A percentile compares a stretch with the other conserved stretches of the same genome.
These are phyloP conservation scores for Gnathonemus echidnorhynchus DNA, from an alignment of 2,113 vertebrate genomes.

Conservation along the genomic window DNA sequence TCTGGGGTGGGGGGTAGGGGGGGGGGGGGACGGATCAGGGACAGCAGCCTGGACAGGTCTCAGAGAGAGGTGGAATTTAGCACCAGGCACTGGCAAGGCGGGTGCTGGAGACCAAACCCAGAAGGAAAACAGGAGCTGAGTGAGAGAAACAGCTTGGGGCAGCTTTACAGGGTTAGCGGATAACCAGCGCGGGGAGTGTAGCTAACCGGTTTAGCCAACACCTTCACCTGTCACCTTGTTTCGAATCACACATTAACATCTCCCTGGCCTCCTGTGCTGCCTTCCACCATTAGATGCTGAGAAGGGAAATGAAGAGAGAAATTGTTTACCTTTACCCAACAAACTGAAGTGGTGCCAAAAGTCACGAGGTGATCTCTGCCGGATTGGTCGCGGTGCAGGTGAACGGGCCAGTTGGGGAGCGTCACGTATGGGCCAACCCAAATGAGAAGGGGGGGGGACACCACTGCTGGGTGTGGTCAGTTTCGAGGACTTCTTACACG, in stretches of 20 bases:
- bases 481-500: background rate
- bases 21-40: background rate
- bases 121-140: background rate
- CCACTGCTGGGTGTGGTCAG: background rate
- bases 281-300: background rate
- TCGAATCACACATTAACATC: background rate
- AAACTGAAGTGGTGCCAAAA: background rate
- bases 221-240: background rate
- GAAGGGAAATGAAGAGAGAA: background rate
- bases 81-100: background rate
- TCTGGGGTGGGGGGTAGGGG: background rate
- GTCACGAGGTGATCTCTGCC: background rate
- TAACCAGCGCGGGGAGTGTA: background rate
- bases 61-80: conserved; percentile 10
- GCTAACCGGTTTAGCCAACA: background rate
- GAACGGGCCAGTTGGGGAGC: background rate
- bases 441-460: background rate
- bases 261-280: background rate
- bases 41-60: background rate
- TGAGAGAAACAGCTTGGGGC: background rate
- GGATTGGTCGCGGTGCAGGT: background rate
- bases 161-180: background rate
- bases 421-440: background rate
- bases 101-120: background rate
- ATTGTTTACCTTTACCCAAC: background rate